Percentiles rank a stretch among this genome's conserved stretches.
phyloP scores from a whole-genome alignment of 2,113 vertebrate genomes.

The Rhodinocichla rosea region DNA sequence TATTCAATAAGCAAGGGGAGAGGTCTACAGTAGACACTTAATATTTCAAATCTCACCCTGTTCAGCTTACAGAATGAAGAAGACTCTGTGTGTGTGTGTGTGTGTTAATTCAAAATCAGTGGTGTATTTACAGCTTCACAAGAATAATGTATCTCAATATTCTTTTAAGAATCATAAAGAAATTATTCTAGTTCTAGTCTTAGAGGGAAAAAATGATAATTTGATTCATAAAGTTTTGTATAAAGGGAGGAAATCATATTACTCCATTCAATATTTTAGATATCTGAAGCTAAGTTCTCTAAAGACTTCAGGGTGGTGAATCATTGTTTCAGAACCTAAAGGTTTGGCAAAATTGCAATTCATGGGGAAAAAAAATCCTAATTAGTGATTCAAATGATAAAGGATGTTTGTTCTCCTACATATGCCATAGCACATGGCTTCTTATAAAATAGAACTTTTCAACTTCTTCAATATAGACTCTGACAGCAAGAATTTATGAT shows the following conservation, averaged over 20 bases:
- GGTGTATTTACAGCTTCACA: not conserved
- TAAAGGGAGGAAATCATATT: not conserved
- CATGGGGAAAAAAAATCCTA: not conserved
- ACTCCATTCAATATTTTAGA: not conserved
- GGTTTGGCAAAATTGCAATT: not conserved
- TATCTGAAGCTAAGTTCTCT: not conserved
- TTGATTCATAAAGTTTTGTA: not conserved
- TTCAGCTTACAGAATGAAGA: not conserved
- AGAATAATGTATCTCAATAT: not conserved
- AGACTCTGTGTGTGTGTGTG: fast-evolving
- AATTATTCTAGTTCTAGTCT: not conserved
- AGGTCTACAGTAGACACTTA: fast-evolving
- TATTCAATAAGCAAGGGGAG: not conserved
- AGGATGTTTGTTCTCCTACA: not conserved
- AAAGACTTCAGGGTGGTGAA: not conserved
- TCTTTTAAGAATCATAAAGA: not conserved
- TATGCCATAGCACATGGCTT: not conserved
- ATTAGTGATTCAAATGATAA: not conserved
- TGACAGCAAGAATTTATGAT: not conserved
- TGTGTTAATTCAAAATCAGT: not conserved
- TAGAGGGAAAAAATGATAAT: not conserved
- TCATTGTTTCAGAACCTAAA: not conserved
- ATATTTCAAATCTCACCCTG: not conserved
- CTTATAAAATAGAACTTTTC: not conserved
- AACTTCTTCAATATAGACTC: not conserved